Evolutionary conservation across 2,113 vertebrate genomes (phyloP).

Genomic region (Mustela nigripes): DNA sequence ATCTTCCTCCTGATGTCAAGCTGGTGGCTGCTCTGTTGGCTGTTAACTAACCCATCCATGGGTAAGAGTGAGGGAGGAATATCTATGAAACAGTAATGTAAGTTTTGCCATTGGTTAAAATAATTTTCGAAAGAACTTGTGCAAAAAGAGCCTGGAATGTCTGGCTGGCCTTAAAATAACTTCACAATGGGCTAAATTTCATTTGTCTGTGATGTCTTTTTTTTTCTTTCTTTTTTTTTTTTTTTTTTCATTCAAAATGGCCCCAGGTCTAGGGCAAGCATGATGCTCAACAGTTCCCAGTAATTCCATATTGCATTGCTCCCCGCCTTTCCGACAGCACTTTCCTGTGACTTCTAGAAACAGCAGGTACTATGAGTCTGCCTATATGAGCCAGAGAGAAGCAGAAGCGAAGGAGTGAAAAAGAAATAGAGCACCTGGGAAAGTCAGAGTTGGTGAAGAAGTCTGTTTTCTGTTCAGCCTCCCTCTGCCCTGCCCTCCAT

Average conservation of each 20-base stretch:
- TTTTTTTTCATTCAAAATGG: slow-evolving; percentile 8
- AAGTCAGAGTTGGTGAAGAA: neutral
- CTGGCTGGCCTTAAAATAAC: slow-evolving; percentile 7
- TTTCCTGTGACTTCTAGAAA: neutral
- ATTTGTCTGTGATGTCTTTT: neutral
- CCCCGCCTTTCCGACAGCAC: neutral
- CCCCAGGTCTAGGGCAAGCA: neutral
- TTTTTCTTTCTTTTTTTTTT: slow-evolving; percentile 20
- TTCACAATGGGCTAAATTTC: slow-evolving; percentile 18
- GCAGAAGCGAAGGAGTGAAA: slow-evolving; percentile 6
- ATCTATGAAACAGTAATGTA: neutral
- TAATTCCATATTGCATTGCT: neutral
- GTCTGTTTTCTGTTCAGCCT: neutral
- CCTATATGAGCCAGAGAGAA: neutral
- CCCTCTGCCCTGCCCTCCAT: neutral
- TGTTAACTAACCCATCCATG: slow-evolving; percentile 56
- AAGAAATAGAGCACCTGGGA: neutral
- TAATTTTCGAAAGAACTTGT: slow-evolving; percentile 40
- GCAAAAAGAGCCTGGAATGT: slow-evolving; percentile 30
- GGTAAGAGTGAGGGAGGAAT: neutral
- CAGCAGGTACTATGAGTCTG: neutral
- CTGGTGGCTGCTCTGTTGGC: slow-evolving; percentile 49
- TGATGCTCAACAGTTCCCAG: neutral
- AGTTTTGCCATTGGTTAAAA: slow-evolving; percentile 48
- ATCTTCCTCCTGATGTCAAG: slow-evolving; percentile 34